These are phyloP conservation scores for Drosophila fulvimacula DNA, from an alignment of 2,888 invertebrate species.

Conservation along the genomic window DNA sequence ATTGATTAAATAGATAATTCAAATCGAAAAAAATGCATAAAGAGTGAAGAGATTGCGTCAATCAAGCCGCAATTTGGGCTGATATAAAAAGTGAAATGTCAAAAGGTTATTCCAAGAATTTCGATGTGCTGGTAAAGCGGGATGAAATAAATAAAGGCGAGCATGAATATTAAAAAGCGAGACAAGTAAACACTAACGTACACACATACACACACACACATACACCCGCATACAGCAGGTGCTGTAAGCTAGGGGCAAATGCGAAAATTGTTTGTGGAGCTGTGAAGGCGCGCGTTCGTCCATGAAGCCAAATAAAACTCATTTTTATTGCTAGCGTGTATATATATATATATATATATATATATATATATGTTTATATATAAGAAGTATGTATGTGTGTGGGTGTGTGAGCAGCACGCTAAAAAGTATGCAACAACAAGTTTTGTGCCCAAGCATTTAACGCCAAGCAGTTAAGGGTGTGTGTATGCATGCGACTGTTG, in stretches of 20 bases:
- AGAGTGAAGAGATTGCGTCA: slow-evolving; percentile 12
- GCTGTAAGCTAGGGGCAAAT: slow-evolving; percentile 29
- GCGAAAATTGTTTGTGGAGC: slow-evolving; percentile 37
- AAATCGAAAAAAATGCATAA: background rate
- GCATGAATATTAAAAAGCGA: slow-evolving; percentile 71
- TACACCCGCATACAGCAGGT: slow-evolving; percentile 18
- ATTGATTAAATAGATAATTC: background rate
- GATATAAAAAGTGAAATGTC: slow-evolving; percentile 33
- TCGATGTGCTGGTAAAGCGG: slow-evolving; percentile 21
- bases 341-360: slow-evolving; percentile 10
- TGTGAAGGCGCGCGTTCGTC: slow-evolving; percentile 56
- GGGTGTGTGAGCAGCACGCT: slow-evolving; percentile 34
- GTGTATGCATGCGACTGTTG: slow-evolving; percentile 4
- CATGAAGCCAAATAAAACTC: slow-evolving; percentile 67
- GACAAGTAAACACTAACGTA: slow-evolving; percentile 32
- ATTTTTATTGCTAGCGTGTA: slow-evolving; percentile 68
- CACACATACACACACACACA: slow-evolving; percentile 14
- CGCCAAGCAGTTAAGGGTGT: slow-evolving; percentile 15
- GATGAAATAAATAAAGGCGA: slow-evolving; percentile 46
- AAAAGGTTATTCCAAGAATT: slow-evolving; percentile 42
- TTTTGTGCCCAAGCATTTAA: slow-evolving; percentile 55
- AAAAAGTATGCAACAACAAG: slow-evolving; percentile 68
- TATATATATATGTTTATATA: slow-evolving; percentile 10
- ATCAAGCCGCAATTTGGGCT: slow-evolving; percentile 24
- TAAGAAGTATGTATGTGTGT: slow-evolving; percentile 19